These are phyloP conservation scores for Tamias sibiricus DNA, from an alignment of 2,113 vertebrate genomes.

Conservation along the genomic window DNA sequence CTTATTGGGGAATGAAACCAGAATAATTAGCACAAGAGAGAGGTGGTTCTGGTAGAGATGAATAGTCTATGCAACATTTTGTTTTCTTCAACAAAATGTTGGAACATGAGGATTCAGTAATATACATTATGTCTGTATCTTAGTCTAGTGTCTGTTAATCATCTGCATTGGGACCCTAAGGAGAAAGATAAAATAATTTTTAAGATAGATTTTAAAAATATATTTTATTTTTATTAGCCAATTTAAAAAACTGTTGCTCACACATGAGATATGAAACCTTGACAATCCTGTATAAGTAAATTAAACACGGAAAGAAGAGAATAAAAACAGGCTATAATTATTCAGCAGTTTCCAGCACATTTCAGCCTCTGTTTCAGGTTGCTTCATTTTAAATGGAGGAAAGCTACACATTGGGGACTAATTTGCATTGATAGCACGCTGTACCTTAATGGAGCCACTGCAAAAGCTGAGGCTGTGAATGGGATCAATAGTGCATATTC, in stretches of 20 bases:
- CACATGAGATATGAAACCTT: not conserved
- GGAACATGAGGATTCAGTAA: not conserved
- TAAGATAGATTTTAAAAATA: not conserved
- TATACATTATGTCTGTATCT: not conserved
- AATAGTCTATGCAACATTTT: not conserved
- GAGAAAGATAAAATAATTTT: not conserved
- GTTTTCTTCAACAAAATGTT: not conserved
- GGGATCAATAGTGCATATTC: slow-evolving; percentile 39
- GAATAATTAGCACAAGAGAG: not conserved
- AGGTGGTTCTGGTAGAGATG: not conserved
- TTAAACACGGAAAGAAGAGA: not conserved
- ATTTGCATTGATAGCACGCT: slow-evolving; percentile 62
- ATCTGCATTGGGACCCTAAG: not conserved
- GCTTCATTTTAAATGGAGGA: slow-evolving; percentile 16
- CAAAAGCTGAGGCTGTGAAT: not conserved
- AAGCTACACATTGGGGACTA: not conserved
- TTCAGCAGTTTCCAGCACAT: slow-evolving; percentile 30
- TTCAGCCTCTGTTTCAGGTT: slow-evolving; percentile 1
- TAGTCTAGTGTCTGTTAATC: not conserved
- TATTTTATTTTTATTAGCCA: slow-evolving; percentile 4
- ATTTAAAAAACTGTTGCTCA: slow-evolving; percentile 39
- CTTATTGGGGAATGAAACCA: not conserved
- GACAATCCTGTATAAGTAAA: not conserved
- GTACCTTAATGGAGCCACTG: slow-evolving; percentile 55
- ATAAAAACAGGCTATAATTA: not conserved